Percentiles rank a stretch among this genome's conserved stretches.
Evolutionary conservation across 2,888 invertebrate species (phyloP).

Genomic region (Oeneis ivallda): DNA sequence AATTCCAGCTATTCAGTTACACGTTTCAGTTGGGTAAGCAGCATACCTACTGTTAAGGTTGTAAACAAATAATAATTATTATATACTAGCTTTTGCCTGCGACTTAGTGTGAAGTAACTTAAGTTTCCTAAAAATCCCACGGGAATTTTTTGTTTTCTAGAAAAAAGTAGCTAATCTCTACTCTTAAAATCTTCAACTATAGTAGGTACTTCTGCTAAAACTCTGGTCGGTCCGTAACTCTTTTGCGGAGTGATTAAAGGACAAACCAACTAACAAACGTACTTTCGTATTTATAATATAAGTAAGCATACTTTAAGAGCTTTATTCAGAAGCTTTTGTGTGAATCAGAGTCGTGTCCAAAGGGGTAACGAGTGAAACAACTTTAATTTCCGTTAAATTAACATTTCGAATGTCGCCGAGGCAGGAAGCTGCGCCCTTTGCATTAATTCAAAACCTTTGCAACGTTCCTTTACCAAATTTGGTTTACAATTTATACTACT

Average conservation of each 20-base stretch:
- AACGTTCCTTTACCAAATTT: conserved; percentile 46
- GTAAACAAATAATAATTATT: background rate
- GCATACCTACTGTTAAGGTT: background rate
- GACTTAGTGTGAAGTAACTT: no score
- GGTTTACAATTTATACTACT: conserved; percentile 33
- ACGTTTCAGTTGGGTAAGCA: conserved; percentile 9
- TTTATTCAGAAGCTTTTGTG: conserved; percentile 34
- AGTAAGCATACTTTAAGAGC: conserved; percentile 23
- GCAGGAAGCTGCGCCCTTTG: conserved; percentile 66
- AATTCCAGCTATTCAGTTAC: conserved; percentile 56
- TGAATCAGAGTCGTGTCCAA: conserved; percentile 60
- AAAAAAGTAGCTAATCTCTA: background rate
- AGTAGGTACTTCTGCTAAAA: no score
- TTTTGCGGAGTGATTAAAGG: background rate
- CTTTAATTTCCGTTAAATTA: conserved; percentile 81
- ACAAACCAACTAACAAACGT: background rate
- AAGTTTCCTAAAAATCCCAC: no score
- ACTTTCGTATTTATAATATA: conserved; percentile 23
- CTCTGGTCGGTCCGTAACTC: no score
- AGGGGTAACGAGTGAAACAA: conserved; percentile 76
- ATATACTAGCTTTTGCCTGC: no score
- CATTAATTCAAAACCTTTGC: conserved; percentile 54
- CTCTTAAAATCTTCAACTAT: background rate
- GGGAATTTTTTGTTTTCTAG: background rate
- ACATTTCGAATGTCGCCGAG: conserved; percentile 68